These are phyloP conservation scores for Hassar affinis DNA, from an alignment of 2,113 vertebrate species.

Conservation along the genomic window DNA sequence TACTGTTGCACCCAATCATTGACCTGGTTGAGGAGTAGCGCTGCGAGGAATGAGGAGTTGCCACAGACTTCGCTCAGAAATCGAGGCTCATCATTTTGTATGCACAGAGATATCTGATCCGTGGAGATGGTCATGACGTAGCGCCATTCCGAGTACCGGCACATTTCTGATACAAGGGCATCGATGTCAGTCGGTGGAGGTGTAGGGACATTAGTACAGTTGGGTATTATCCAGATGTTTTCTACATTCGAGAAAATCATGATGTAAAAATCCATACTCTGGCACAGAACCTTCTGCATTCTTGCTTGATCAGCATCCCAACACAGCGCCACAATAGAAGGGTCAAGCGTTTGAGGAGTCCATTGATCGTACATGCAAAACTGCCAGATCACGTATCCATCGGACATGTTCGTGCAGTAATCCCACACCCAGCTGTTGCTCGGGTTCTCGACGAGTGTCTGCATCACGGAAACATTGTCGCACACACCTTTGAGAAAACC, in stretches of 20 bases:
- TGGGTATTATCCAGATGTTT: conserved; percentile 61
- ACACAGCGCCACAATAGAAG: conserved; percentile 67
- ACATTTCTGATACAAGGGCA: conserved; percentile 42
- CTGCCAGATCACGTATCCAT: conserved; percentile 58
- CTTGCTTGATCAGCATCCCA: conserved; percentile 62
- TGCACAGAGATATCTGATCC: conserved; percentile 63
- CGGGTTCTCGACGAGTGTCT: conserved; percentile 59
- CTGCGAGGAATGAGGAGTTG: conserved; percentile 62
- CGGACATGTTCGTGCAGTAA: conserved; percentile 67
- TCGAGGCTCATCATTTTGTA: conserved; percentile 59
- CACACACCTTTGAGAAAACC: conserved; percentile 70
- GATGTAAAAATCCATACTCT: conserved; percentile 64
- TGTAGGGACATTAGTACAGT: conserved; percentile 59
- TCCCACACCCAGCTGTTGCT: conserved; percentile 70
- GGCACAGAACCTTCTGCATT: conserved; percentile 66
- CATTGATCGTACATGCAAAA: conserved; percentile 71
- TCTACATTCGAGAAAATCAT: conserved; percentile 63
- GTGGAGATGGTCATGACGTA: conserved; percentile 50
- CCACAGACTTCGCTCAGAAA: conserved; percentile 66
- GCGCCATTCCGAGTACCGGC: conserved; percentile 68
- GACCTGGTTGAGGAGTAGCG: conserved; percentile 49
- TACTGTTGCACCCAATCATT: conserved; percentile 66
- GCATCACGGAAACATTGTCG: conserved; percentile 59
- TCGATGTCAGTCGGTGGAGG: background rate
- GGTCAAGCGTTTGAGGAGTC: conserved; percentile 51